These are phyloP conservation scores for Mellivora capensis DNA, from an alignment of 2,113 vertebrate genomes.

Conservation along the genomic window DNA sequence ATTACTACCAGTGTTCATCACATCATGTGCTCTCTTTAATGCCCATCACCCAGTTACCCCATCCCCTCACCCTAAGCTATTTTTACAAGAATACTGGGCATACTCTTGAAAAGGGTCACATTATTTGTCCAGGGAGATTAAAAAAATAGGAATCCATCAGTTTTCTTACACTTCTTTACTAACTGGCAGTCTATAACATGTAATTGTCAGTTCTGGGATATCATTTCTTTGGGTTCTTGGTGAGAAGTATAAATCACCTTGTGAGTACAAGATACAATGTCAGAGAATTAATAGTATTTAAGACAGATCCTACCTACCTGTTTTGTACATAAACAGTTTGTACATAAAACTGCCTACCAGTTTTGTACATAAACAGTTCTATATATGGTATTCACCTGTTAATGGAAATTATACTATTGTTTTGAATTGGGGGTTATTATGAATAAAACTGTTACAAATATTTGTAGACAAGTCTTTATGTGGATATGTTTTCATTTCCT, in stretches of 20 bases:
- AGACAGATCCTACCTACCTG: neutral
- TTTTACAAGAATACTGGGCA: neutral
- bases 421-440: neutral
- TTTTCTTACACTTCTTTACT: neutral
- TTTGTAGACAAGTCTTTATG: neutral
- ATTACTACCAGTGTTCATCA: neutral
- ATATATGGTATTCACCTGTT: neutral
- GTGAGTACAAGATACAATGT: neutral
- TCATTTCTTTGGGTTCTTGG: slow-evolving; percentile 13
- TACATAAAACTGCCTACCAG: neutral
- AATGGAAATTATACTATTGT: neutral
- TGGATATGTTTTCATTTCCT: neutral
- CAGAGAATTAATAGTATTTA: slow-evolving; percentile 17
- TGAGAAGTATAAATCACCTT: neutral
- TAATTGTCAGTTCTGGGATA: neutral
- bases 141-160: neutral
- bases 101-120: neutral
- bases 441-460: neutral
- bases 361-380: neutral
- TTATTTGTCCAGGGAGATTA: neutral
- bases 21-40: neutral
- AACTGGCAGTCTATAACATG: neutral
- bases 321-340: neutral
- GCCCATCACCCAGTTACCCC: neutral
- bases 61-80: neutral